Evolutionary conservation across 2,888 invertebrate species (phyloP).

Genomic region (Andricus curvator): DNA sequence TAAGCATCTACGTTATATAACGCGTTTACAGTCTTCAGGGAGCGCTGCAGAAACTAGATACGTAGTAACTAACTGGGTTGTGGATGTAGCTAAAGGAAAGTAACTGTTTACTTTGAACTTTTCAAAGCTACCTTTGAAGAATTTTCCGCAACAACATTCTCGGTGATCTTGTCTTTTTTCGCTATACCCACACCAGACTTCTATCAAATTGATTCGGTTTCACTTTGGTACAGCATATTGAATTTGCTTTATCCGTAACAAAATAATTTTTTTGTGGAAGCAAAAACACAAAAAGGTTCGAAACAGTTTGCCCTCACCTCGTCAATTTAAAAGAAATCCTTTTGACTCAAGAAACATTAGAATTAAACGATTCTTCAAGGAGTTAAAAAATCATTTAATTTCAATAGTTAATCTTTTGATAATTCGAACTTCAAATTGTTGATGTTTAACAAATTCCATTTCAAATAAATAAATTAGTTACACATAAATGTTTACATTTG

Average conservation of each 20-base stretch:
- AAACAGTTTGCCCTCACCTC: too few relatives aligned
- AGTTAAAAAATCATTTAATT: too few relatives aligned
- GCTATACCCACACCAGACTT: neutral
- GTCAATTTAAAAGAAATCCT: too few relatives aligned
- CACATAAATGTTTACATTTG: too few relatives aligned
- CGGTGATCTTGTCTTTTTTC: neutral
- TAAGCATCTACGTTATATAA: neutral
- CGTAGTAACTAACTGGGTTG: slow-evolving; percentile 6
- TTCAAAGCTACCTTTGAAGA: slow-evolving; percentile 36
- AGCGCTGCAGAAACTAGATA: neutral
- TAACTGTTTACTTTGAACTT: slow-evolving; percentile 32
- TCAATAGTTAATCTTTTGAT: too few relatives aligned
- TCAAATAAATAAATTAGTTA: too few relatives aligned
- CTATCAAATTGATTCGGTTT: slow-evolving; percentile 7
- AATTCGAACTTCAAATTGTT: too few relatives aligned
- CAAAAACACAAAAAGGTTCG: too few relatives aligned
- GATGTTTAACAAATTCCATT: too few relatives aligned
- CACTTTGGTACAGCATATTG: neutral
- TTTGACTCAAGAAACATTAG: too few relatives aligned
- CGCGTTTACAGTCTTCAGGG: neutral
- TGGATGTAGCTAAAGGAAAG: slow-evolving; percentile 12
- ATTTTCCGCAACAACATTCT: slow-evolving; percentile 25
- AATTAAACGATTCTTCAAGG: too few relatives aligned
- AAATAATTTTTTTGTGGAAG: too few relatives aligned
- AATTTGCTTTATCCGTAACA: neutral